Evolutionary conservation across 2,113 vertebrate species (phyloP).

Genomic region (Capra hircus): DNA sequence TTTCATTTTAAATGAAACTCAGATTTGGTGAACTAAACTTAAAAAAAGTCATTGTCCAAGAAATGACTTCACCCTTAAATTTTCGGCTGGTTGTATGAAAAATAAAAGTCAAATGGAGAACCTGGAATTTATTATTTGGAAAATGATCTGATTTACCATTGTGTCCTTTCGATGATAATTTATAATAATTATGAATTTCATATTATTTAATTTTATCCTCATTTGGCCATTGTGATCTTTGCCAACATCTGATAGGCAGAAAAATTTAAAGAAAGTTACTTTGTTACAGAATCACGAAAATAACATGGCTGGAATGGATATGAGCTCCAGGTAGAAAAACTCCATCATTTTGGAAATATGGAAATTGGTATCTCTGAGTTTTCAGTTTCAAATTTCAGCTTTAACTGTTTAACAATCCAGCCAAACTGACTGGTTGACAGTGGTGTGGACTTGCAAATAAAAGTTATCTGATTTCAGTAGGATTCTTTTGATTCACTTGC

Average conservation of each 20-base stretch:
- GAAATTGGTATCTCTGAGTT: not conserved
- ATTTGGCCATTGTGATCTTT: not conserved
- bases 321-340: not conserved
- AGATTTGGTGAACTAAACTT: not conserved
- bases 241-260: not conserved
- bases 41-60: not conserved
- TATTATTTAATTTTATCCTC: not conserved
- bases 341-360: not conserved
- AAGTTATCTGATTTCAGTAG: not conserved
- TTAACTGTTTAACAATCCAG: not conserved
- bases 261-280: not conserved
- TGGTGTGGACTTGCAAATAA: not conserved
- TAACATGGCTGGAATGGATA: not conserved
- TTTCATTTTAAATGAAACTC: conserved; percentile 12
- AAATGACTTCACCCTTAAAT: conserved; percentile 25
- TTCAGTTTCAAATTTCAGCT: not conserved
- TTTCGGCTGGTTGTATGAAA: not conserved
- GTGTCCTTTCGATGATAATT: not conserved
- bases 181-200: not conserved
- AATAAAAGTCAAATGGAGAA: not conserved
- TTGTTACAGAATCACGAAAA: not conserved
- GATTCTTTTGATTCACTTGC: not conserved
- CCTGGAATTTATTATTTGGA: not conserved
- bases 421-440: not conserved
- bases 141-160: not conserved